Base-by-base conservation (phyloP, 2,888 invertebrate species). In the Atrina japonica region DNA sequence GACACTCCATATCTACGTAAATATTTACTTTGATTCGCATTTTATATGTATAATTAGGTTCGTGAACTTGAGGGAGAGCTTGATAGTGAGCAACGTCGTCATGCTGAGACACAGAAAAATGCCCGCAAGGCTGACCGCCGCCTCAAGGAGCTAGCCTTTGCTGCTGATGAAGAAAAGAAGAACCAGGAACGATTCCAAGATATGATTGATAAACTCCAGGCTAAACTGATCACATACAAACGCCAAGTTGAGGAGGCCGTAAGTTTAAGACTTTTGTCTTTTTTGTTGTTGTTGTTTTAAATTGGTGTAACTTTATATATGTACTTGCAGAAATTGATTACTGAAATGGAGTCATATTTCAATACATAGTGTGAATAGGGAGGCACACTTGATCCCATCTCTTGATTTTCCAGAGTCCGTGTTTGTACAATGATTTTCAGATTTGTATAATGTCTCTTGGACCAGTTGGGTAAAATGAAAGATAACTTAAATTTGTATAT, bases 171-270 rank as follows among this genome's bases (percentile, higher is more conserved):
- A 92, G 99, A 99, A 93, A 96, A 98, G 93, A 99, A 99, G 95
- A 98, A 98, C 93, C 98, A 98, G 93, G 98, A 98, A 92, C 96
- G 98, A 91, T 96, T 99, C 95, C 98, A 98, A 92, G 99, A 99
- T 93, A 94, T 99, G 90, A 98, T 98, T 87, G 99, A 99, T 94
- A 99, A 99, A 94, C 95, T 99, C 88, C 91, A 92, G 77, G 96
- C 97, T 93, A 99, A 99, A 95, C 97, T 99, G 94, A 99, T 98
- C 95, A 97, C 97, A 88, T 99, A 98, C 96, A 99, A 99, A 96
- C 96, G 98, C 94, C 99, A 99, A 94, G 98, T 99, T 91, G 99
- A 99, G 91, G 99, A 99, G 92, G 99, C 99, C 83, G 93, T 93
- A 88, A 91, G 92, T 91, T 23, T 6, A 41, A 21, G 21, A n/a